A percentile compares a stretch with the other conserved stretches of the same genome.
These are phyloP conservation scores for Leguminivora glycinivorella DNA, from an alignment of 1,140 invertebrate species.

Conservation along the genomic window DNA sequence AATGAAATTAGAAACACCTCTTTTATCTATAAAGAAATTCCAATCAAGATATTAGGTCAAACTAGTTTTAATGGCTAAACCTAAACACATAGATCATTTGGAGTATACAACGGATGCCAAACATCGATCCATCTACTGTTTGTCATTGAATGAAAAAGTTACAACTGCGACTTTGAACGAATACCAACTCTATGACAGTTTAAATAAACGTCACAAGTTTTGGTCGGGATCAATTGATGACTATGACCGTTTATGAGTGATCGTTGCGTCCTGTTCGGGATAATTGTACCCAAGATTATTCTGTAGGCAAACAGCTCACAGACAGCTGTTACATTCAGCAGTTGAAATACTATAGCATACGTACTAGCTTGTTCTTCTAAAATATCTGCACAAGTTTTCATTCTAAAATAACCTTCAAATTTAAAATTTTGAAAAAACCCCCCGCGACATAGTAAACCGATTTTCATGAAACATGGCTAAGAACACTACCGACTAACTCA, in stretches of 20 bases:
- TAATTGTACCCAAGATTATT: conserved; percentile 7
- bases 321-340: no score
- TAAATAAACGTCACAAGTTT: background rate
- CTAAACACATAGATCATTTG: background rate
- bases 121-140: conserved; percentile 2
- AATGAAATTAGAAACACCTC: no score
- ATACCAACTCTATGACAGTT: background rate
- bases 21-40: background rate
- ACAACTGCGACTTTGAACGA: background rate
- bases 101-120: background rate
- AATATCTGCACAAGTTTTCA: no score
- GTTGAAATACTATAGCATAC: no score
- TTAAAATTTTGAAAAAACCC: no score
- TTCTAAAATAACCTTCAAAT: no score
- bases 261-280: background rate
- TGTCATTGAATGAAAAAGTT: background rate
- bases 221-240: background rate
- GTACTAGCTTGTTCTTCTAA: no score
- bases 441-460: no score
- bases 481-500: no score
- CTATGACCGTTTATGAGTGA: conserved; percentile 9
- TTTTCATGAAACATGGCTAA: no score
- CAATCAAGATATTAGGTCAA: background rate
- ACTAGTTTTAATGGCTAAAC: background rate
- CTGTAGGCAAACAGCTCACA: background rate